Base-by-base conservation (phyloP, 2,113 vertebrate species). In the Athene noctua region DNA sequence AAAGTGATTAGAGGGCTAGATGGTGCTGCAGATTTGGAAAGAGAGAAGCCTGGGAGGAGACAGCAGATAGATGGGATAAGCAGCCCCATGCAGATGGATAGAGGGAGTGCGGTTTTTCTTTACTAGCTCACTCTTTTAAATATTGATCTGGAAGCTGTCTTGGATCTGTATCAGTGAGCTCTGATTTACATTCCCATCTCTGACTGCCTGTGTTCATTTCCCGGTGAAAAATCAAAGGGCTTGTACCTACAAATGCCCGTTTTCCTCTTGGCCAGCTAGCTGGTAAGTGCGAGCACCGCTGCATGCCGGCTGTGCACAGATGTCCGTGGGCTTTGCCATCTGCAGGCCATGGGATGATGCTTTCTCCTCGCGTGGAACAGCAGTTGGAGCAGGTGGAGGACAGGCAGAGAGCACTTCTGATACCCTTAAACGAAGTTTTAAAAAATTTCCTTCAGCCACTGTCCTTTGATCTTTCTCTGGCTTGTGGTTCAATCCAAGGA, bases 91-190 rank as follows among this genome's bases (percentile, higher is more conserved):
- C 58, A n/a, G 91, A 42, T 63, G 91, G 92, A 38, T 58, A 44
- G 75, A 49, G n/a, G 77, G 73, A 85, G n/a, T 3, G 36, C 6
- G 32, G 38, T 38, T 38, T 88, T 54, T 63, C 83, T 88, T 92
- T 54, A 14, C 71, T 7, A 51, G 70, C 80, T 95, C 87, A 10
- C 78, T 58, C 84, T 22, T 63, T 75, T 87, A 57, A 92, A 87
- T 92, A 96, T 94, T 77, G 96, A 96, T 94, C 95, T 82, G 91
- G 88, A 77, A 87, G 57, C 30, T 14, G 70, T 92, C 86, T 73
- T 77, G 86, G 91, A 61, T 84, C 30, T 0, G 0, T 79, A 18
- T 92, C 94, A 83, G 73, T 12, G 88, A 92, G 80, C 92, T 92
- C 90, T 92, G 91, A 84, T 90, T 90, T 81, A 75, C 20, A 0